Evolutionary conservation across 1,140 invertebrate genomes (phyloP).

Genomic region (Cydia pomonella): DNA sequence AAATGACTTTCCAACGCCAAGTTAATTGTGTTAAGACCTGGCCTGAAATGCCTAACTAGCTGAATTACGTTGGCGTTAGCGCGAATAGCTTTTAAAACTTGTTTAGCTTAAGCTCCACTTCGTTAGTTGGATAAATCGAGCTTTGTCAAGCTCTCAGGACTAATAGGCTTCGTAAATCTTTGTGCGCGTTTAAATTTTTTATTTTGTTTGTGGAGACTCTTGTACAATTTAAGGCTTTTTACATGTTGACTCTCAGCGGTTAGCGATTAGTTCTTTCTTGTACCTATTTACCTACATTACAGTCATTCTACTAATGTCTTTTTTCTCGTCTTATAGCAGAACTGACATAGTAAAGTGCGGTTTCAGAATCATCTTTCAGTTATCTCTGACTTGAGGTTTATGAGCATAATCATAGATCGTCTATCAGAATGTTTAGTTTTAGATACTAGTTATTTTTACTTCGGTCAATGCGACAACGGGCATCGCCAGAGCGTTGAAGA

Average conservation of each 20-base stretch:
- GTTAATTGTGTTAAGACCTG: neutral
- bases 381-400: too few relatives aligned
- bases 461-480: too few relatives aligned
- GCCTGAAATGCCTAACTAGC: conserved; percentile 13
- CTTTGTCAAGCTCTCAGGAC: neutral
- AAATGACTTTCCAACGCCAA: neutral
- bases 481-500: neutral
- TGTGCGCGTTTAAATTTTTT: neutral
- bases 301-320: too few relatives aligned
- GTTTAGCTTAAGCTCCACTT: conserved; percentile 11
- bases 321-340: too few relatives aligned
- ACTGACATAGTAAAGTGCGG: too few relatives aligned
- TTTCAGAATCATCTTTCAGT: too few relatives aligned
- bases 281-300: too few relatives aligned
- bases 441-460: too few relatives aligned
- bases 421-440: too few relatives aligned
- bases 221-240: neutral
- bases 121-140: neutral
- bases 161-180: conserved; percentile 12
- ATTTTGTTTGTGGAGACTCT: neutral
- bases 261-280: too few relatives aligned
- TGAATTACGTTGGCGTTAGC: conserved; percentile 5
- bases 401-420: too few relatives aligned
- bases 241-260: neutral
- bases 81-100: conserved; percentile 7